Conservation (phyloP, 2,113 vertebrate species). For the Malurus melanocephalus region DNA sequence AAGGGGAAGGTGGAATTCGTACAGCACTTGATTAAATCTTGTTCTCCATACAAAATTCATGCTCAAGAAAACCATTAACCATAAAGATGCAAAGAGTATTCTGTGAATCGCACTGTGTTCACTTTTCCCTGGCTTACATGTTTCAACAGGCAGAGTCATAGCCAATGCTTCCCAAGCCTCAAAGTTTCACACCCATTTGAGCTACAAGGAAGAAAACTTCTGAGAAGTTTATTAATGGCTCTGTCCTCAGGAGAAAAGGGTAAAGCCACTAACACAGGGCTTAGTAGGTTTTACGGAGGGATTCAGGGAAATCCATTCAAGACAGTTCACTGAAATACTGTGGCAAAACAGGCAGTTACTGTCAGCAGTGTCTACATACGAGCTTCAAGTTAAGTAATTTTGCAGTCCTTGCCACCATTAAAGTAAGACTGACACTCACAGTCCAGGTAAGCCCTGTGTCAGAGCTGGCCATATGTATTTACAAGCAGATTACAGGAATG, state of each 20-base stretch:
- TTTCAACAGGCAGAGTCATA: neutral
- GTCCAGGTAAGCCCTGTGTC: neutral
- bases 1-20: conserved; percentile 11
- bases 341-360: neutral
- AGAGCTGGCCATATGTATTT: neutral
- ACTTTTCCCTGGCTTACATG: neutral
- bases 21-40: neutral
- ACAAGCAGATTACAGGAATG: neutral
- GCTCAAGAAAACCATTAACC: neutral
- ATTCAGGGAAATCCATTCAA: neutral
- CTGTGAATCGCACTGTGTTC: rapidly evolving
- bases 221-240: neutral
- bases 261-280: neutral
- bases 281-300: neutral
- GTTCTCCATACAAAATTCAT: neutral
- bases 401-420: neutral
- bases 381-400: neutral
- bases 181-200: neutral
- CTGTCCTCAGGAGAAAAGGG: rapidly evolving
- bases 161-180: neutral
- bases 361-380: neutral
- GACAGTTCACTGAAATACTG: neutral
- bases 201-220: neutral
- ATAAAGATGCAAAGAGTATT: neutral
- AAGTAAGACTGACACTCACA: neutral